These are phyloP conservation scores for Azemiops feae DNA, from an alignment of 2,113 vertebrate genomes.

Conservation along the genomic window DNA sequence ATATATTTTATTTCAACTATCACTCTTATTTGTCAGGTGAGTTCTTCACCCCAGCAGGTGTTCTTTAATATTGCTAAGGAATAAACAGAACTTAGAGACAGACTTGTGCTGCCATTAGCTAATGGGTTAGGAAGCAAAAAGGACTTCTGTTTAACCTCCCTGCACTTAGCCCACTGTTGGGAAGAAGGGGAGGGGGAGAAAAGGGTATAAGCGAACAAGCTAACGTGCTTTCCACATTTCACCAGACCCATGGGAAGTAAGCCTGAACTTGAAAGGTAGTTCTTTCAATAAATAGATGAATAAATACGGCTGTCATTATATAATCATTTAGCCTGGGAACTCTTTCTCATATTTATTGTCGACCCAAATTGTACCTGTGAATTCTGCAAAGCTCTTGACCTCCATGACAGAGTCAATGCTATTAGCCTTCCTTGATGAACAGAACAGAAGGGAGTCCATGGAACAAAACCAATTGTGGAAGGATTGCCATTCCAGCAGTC, in stretches of 20 bases:
- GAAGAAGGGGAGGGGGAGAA: slow-evolving; percentile 70
- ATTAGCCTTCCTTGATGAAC: background rate
- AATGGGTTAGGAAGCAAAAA: slow-evolving; percentile 85
- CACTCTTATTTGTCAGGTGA: slow-evolving; percentile 76
- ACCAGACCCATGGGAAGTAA: slow-evolving; percentile 65
- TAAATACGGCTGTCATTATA: slow-evolving; percentile 71
- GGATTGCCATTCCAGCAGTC: background rate
- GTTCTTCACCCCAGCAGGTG: slow-evolving; percentile 76
- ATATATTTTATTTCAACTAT: slow-evolving; percentile 79
- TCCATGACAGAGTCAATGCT: background rate
- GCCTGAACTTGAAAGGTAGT: slow-evolving; percentile 65
- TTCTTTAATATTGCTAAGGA: slow-evolving; percentile 69
- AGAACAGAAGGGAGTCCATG: slow-evolving; percentile 27
- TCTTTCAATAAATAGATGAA: slow-evolving; percentile 74
- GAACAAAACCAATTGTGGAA: background rate
- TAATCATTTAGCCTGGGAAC: slow-evolving; percentile 63
- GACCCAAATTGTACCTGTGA: slow-evolving; percentile 44
- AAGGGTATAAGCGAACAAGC: slow-evolving; percentile 58
- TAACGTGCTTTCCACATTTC: slow-evolving; percentile 41
- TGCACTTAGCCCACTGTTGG: slow-evolving; percentile 77
- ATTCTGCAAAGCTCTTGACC: slow-evolving; percentile 43
- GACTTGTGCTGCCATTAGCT: slow-evolving; percentile 90
- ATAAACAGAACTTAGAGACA: slow-evolving; percentile 78
- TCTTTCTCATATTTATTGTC: slow-evolving; percentile 71
- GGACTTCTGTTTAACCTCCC: slow-evolving; percentile 68